Evolutionary conservation across 2,888 invertebrate species (phyloP).

Genomic region (Exephanes ischioxanthus): DNA sequence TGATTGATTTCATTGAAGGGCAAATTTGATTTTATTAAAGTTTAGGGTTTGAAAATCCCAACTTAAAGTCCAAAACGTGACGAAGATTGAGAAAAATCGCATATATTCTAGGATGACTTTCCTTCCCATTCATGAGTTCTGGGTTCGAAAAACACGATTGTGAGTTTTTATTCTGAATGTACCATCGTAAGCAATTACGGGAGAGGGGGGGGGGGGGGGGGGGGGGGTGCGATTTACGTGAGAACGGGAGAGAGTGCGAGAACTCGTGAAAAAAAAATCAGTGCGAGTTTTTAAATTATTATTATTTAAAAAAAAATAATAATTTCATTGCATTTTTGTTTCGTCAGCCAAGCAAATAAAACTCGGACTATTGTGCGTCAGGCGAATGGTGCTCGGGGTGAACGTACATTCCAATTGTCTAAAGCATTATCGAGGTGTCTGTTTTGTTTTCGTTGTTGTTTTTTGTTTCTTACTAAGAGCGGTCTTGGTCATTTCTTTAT

Average conservation of each 20-base stretch:
- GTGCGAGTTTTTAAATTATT: neutral
- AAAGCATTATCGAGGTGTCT: constrained; percentile 16
- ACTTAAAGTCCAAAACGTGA: too few relatives aligned
- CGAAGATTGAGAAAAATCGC: neutral
- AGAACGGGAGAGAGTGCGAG: constrained; percentile 11
- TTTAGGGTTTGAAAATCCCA: too few relatives aligned
- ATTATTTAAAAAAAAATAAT: neutral
- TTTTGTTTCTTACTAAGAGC: constrained; percentile 68
- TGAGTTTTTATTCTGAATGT: neutral
- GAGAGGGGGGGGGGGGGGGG: too few relatives aligned
- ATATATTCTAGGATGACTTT: neutral
- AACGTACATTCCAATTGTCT: constrained; percentile 24
- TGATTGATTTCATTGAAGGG: neutral
- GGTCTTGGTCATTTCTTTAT: constrained; percentile 70
- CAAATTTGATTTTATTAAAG: neutral
- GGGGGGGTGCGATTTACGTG: neutral
- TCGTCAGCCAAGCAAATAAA: neutral
- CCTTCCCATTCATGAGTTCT: too few relatives aligned
- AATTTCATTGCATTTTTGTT: neutral
- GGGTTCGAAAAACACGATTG: neutral
- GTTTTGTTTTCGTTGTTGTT: neutral
- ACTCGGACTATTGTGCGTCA: neutral
- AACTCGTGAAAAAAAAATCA: neutral
- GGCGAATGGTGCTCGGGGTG: constrained; percentile 23
- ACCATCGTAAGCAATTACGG: neutral